These are phyloP conservation scores for Peromyscus californicus DNA, from an alignment of 2,113 vertebrate species.

Conservation along the genomic window DNA sequence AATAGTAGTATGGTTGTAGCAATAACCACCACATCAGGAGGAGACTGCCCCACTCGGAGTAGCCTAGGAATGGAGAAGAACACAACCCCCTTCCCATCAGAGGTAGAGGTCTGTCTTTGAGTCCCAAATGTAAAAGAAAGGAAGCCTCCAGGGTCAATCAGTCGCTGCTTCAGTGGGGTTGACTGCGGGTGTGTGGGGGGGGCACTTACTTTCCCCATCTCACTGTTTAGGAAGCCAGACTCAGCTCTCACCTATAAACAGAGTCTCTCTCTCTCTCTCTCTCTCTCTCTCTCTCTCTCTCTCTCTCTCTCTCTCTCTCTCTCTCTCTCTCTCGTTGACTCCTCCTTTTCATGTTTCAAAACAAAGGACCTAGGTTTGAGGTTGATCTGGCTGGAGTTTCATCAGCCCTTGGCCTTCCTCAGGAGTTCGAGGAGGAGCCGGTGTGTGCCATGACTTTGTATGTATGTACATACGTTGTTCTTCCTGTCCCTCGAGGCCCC, in stretches of 20 bases:
- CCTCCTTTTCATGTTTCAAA: not conserved
- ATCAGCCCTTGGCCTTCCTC: not conserved
- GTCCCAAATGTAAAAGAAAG: not conserved
- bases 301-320: not conserved
- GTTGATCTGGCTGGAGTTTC: not conserved
- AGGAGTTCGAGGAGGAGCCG: accelerated
- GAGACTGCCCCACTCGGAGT: too few relatives aligned
- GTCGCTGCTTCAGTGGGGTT: not conserved
- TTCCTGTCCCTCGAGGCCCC: not conserved
- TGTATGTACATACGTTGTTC: not conserved
- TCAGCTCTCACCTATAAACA: too few relatives aligned
- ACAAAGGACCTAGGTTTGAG: not conserved
- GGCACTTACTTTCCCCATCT: not conserved
- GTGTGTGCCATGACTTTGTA: accelerated
- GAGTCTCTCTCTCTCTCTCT: not conserved
- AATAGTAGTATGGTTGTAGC: too few relatives aligned
- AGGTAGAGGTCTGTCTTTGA: not conserved
- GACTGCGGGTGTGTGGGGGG: not conserved
- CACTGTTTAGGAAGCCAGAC: not conserved
- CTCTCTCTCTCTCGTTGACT: accelerated
- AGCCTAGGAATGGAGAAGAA: not conserved
- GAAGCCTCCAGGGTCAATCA: not conserved
- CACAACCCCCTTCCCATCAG: too few relatives aligned
- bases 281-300: not conserved
- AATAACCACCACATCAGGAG: too few relatives aligned